These are phyloP conservation scores for Pyralis farinalis DNA, from an alignment of 2,888 invertebrate genomes.

Conservation along the genomic window DNA sequence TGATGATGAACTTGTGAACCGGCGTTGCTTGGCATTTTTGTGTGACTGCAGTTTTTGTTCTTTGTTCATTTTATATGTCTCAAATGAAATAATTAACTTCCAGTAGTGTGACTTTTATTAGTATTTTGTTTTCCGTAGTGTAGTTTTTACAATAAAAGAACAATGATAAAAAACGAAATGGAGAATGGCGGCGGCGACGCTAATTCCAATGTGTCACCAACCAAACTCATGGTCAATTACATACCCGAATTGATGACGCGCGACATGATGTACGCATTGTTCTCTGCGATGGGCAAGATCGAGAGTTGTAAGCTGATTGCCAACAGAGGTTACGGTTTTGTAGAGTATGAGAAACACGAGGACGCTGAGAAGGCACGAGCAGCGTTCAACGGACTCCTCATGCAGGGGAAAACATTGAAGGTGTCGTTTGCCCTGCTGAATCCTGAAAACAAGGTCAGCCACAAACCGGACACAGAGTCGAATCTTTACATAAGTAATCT, in stretches of 20 bases:
- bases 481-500: slow-evolving; percentile 77
- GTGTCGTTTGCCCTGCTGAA: slow-evolving; percentile 77
- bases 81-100: slow-evolving; percentile 71
- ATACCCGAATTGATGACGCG: slow-evolving; percentile 79
- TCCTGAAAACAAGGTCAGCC: slow-evolving; percentile 74
- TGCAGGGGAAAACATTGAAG: slow-evolving; percentile 77
- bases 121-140: slow-evolving; percentile 71
- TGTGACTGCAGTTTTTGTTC: slow-evolving; percentile 65
- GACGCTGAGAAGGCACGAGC: slow-evolving; percentile 78
- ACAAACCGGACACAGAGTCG: slow-evolving; percentile 74
- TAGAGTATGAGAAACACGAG: slow-evolving; percentile 76
- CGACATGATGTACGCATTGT: slow-evolving; percentile 78
- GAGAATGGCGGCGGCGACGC: slow-evolving; percentile 82
- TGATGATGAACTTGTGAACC: slow-evolving; percentile 78
- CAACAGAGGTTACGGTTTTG: slow-evolving; percentile 76
- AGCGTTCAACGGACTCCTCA: slow-evolving; percentile 75
- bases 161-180: slow-evolving; percentile 73
- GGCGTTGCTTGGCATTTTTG: slow-evolving; percentile 75
- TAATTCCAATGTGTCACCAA: slow-evolving; percentile 77
- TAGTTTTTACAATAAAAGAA: slow-evolving; percentile 62
- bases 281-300: slow-evolving; percentile 77
- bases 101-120: slow-evolving; percentile 62
- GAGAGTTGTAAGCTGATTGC: slow-evolving; percentile 77
- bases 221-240: slow-evolving; percentile 81
- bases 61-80: slow-evolving; percentile 66